Percentiles rank a stretch among this genome's conserved stretches.
phyloP scores from a whole-genome alignment of 2,888 invertebrate genomes.

The Adineta ricciae region DNA sequence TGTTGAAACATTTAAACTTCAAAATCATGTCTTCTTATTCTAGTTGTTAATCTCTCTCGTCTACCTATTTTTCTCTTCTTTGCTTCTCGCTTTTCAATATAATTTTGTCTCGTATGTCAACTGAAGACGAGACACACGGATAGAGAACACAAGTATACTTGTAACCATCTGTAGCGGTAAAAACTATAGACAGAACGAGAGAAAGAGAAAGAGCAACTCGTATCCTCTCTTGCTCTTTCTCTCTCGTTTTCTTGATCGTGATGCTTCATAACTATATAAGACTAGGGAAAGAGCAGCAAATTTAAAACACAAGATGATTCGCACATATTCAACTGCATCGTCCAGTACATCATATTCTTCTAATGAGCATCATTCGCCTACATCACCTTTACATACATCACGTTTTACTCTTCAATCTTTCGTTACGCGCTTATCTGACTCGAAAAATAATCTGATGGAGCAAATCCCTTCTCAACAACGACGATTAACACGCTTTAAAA shows the following conservation, averaged over 20 bases:
- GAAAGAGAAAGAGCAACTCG: not conserved
- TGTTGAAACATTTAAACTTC: too few species aligned
- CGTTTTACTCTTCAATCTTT: conserved; percentile 10
- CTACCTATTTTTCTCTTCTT: not conserved
- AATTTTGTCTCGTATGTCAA: not conserved
- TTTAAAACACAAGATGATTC: not conserved
- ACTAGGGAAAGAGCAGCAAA: not conserved
- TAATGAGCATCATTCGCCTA: not conserved
- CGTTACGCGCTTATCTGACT: not conserved
- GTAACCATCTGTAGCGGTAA: not conserved
- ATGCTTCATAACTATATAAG: not conserved
- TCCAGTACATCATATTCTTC: not conserved
- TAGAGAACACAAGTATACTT: not conserved
- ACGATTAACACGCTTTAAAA: not conserved
- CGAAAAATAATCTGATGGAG: not conserved
- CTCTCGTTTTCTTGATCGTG: not conserved
- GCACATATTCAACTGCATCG: not conserved
- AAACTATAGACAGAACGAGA: not conserved
- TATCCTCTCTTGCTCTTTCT: not conserved
- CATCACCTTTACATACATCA: not conserved
- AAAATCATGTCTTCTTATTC: not conserved
- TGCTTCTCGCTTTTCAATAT: not conserved
- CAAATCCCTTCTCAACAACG: not conserved
- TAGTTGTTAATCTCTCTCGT: too few species aligned
- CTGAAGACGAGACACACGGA: not conserved